These are phyloP conservation scores for Prochilodus magdalenae DNA, from an alignment of 2,113 vertebrate genomes.

Conservation along the genomic window DNA sequence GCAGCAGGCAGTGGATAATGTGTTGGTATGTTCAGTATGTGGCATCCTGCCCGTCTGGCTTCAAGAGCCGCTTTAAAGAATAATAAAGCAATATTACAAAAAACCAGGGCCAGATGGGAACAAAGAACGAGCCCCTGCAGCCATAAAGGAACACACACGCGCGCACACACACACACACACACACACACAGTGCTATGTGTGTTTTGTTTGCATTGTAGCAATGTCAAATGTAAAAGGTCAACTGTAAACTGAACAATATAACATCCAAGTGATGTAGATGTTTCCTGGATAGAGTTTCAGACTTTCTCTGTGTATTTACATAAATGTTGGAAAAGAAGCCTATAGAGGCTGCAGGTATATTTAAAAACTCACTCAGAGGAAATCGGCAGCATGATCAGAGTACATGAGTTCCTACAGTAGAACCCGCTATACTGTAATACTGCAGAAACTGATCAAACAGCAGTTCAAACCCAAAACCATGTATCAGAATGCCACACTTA, in stretches of 20 bases:
- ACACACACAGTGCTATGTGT: constrained; percentile 4
- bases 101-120: constrained; percentile 50
- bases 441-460: background rate
- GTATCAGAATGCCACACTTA: too few species aligned
- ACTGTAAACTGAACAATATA: background rate
- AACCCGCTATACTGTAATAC: background rate
- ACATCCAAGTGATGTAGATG: background rate
- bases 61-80: constrained; percentile 53
- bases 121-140: background rate
- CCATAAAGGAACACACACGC: background rate
- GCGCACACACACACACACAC: background rate
- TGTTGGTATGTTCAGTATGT: constrained; percentile 61
- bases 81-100: constrained; percentile 57
- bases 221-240: background rate
- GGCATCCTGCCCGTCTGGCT: constrained; percentile 50
- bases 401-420: background rate
- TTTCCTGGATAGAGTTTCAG: too few species aligned
- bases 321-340: background rate
- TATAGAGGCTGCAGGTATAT: background rate
- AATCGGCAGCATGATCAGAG: background rate
- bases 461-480: too few species aligned
- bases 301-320: background rate
- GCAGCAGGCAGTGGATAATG: constrained; percentile 48
- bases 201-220: background rate
- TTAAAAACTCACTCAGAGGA: background rate